Percentiles rank a stretch among this genome's conserved stretches.
phyloP scores from a whole-genome alignment of 2,797 vertebrate species.

The Chloroceryle amazona region DNA sequence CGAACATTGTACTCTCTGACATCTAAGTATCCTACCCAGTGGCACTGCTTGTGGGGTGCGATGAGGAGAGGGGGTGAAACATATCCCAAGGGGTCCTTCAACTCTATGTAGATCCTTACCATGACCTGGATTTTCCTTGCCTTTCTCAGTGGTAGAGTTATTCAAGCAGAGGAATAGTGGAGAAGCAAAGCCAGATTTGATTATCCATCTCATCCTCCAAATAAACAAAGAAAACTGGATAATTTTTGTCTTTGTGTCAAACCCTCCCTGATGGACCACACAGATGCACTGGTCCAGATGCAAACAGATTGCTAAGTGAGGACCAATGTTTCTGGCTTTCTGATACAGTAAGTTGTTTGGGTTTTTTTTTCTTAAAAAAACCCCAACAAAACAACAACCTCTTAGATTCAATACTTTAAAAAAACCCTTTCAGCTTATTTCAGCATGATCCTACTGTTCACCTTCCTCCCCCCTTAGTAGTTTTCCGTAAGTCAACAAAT shows the following conservation, averaged over 20 bases:
- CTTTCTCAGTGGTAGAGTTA: background rate
- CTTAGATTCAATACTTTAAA: background rate
- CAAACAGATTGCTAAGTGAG: background rate
- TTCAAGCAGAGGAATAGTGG: background rate
- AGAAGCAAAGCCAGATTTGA: background rate
- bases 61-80: background rate
- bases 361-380: no score
- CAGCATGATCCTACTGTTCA: constrained; percentile 3
- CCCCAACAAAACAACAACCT: no score
- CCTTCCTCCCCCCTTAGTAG: background rate
- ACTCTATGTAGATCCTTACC: background rate
- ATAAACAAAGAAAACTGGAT: background rate
- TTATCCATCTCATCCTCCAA: background rate
- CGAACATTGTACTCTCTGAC: no score
- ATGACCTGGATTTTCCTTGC: background rate
- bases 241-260: background rate
- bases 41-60: fast-evolving
- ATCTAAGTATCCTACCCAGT: no score
- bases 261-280: background rate
- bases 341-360: background rate
- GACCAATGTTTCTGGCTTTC: background rate
- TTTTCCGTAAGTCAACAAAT: constrained; percentile 22
- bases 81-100: background rate
- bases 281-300: background rate
- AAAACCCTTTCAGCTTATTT: background rate